phyloP scores from a whole-genome alignment of 37 sponge, comb jelly and placozoan genomes.

The Petrosia ficiformis region DNA sequence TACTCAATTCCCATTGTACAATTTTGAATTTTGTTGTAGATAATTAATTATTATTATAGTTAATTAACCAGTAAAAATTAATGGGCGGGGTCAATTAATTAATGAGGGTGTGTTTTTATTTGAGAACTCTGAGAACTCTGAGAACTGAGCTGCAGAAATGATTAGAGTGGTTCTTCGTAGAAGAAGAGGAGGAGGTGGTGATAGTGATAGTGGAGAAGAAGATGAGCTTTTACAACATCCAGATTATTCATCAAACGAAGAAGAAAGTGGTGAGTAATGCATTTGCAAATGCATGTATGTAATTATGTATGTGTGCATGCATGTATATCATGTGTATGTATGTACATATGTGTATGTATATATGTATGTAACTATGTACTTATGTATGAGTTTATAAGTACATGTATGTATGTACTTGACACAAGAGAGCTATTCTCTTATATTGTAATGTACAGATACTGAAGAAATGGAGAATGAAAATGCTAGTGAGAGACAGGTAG shows the following conservation, averaged over 20 bases:
- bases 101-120: no score
- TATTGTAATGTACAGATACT: not conserved
- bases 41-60: no score
- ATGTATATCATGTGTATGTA: not conserved
- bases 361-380: no score
- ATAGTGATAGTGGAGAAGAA: not conserved
- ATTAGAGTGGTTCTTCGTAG: no score
- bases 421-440: not conserved
- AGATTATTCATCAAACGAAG: not conserved
- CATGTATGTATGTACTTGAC: no score
- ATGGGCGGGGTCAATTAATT: no score
- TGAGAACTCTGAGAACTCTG: no score
- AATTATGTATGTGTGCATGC: not conserved
- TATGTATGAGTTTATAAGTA: no score
- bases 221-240: not conserved
- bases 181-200: not conserved
- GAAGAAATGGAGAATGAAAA: not conserved
- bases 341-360: not conserved
- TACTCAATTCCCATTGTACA: no score
- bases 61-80: no score
- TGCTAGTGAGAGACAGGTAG: not conserved
- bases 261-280: not conserved
- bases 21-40: no score
- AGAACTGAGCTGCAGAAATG: no score
- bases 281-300: not conserved